phyloP scores from a whole-genome alignment of 2,888 invertebrate genomes.

The Onthophagus sagittarius region DNA sequence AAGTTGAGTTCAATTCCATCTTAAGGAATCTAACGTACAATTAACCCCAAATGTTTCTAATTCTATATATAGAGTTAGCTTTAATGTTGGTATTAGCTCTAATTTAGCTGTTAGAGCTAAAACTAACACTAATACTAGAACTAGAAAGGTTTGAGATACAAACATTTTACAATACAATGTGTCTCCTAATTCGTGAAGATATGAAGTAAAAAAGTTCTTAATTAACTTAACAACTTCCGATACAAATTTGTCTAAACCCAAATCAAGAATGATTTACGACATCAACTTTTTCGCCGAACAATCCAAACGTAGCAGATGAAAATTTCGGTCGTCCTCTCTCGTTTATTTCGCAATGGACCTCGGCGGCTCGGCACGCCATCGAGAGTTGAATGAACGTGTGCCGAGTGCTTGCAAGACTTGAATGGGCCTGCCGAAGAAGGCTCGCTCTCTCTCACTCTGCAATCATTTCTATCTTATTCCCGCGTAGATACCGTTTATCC shows the following conservation, averaged over 20 bases:
- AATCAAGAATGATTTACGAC: background rate
- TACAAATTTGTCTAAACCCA: background rate
- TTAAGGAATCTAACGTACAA: too few species aligned
- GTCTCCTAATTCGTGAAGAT: too few species aligned
- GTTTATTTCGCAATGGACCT: background rate
- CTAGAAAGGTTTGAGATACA: too few species aligned
- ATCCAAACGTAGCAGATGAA: background rate
- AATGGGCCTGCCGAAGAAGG: background rate
- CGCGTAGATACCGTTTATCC: background rate
- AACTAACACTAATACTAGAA: too few species aligned
- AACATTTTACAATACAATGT: too few species aligned
- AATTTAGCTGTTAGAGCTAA: too few species aligned
- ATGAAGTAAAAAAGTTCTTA: background rate
- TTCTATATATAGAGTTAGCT: too few species aligned
- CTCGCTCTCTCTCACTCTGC: background rate
- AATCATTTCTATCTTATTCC: background rate
- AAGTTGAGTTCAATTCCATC: too few species aligned
- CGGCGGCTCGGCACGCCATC: background rate
- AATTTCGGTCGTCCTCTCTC: background rate
- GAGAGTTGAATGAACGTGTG: background rate
- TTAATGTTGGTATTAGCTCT: too few species aligned
- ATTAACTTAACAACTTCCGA: background rate
- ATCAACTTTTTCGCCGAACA: background rate
- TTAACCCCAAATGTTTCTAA: too few species aligned
- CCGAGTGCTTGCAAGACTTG: background rate